Percentiles rank a stretch among this genome's conserved stretches.
These are phyloP conservation scores for Podargus strigoides DNA, from an alignment of 2,797 vertebrate species.

Conservation along the genomic window DNA sequence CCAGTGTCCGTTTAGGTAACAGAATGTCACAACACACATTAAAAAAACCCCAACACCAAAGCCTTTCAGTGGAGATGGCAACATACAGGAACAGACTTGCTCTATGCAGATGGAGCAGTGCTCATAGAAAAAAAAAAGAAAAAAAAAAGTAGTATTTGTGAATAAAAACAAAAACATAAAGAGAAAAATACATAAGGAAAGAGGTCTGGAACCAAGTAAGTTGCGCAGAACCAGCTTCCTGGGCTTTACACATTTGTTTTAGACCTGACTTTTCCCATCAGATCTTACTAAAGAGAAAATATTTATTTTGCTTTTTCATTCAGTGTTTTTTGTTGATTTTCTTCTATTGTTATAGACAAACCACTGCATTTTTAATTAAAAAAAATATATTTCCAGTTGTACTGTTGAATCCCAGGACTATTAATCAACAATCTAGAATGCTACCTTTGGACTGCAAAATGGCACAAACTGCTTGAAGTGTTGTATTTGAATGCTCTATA, in stretches of 20 bases:
- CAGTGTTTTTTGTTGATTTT: background rate
- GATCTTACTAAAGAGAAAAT: background rate
- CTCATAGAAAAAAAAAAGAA: background rate
- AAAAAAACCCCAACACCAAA: background rate
- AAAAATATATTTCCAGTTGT: background rate
- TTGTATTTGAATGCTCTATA: background rate
- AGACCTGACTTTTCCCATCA: background rate
- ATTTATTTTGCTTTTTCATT: background rate
- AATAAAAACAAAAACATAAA: background rate
- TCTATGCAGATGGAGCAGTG: background rate
- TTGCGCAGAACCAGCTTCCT: background rate
- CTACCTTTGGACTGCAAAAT: background rate
- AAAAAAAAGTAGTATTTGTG: background rate
- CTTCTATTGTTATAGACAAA: background rate
- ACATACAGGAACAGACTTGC: background rate
- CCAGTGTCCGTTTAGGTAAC: background rate
- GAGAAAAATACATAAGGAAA: background rate
- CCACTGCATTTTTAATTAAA: background rate
- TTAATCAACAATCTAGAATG: background rate
- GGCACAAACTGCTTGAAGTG: background rate
- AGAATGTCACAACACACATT: background rate
- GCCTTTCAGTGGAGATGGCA: background rate
- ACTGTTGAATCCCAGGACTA: background rate
- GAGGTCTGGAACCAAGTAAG: background rate
- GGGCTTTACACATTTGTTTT: background rate